Percentiles rank a stretch among this genome's conserved stretches.
Conservation (phyloP, 2,888 invertebrate species). For the Coelopa pilipes region DNA sequence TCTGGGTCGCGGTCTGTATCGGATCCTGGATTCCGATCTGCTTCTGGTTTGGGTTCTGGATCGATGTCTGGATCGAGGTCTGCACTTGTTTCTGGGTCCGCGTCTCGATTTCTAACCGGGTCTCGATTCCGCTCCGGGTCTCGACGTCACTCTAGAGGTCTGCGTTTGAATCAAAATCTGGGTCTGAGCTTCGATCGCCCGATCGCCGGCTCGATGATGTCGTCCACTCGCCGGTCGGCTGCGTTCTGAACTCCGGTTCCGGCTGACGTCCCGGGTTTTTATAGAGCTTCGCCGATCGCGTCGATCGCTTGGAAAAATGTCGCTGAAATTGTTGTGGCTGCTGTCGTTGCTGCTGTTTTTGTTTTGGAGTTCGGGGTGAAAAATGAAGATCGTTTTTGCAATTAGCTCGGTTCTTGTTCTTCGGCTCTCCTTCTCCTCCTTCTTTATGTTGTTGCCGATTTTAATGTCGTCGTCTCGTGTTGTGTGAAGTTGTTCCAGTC, state of each 20-base stretch:
- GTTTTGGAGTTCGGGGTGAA: background rate
- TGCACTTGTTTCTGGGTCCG: too few species aligned
- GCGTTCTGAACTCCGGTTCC: constrained; percentile 55
- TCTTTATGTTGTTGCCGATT: background rate
- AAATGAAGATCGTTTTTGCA: background rate
- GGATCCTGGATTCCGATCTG: too few species aligned
- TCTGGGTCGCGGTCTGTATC: too few species aligned
- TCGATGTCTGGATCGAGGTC: too few species aligned
- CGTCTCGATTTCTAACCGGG: background rate
- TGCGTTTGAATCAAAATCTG: constrained; percentile 12
- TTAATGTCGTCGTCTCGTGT: too few species aligned
- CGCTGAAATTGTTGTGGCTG: too few species aligned
- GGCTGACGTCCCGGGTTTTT: constrained; percentile 52
- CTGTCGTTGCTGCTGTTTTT: too few species aligned
- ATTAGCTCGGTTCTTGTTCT: background rate
- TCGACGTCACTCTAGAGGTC: too few species aligned
- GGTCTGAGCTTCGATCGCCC: constrained; percentile 15
- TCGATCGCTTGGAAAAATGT: background rate
- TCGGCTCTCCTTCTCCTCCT: background rate
- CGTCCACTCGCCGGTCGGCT: constrained; percentile 43
- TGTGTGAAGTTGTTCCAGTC: too few species aligned
- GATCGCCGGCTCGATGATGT: background rate
- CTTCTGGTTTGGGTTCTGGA: too few species aligned
- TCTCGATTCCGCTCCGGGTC: too few species aligned
- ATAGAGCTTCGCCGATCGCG: constrained; percentile 35